Conservation (phyloP, 2,797 vertebrate genomes). For the Hylomyscus alleni region DNA sequence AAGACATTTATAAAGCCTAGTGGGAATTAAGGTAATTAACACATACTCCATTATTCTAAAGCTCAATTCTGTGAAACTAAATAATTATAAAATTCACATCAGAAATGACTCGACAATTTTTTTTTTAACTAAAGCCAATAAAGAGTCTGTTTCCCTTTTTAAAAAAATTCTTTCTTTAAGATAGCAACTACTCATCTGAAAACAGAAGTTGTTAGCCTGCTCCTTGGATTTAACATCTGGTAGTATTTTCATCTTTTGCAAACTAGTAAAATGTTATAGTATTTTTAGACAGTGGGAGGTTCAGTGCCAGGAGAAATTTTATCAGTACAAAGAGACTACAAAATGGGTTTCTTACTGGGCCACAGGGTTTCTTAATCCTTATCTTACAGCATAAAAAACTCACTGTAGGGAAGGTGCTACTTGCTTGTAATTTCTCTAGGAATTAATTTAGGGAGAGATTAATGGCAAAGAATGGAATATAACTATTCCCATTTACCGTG, state of each 20-base stretch:
- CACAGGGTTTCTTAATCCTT: slow-evolving; percentile 81
- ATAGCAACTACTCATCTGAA: slow-evolving; percentile 79
- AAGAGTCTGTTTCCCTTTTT: not conserved
- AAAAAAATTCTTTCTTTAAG: slow-evolving; percentile 51
- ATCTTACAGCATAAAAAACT: slow-evolving; percentile 67
- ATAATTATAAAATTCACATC: slow-evolving; percentile 60
- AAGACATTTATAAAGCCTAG: slow-evolving; percentile 52
- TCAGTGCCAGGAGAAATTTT: slow-evolving; percentile 86
- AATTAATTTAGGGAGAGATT: slow-evolving; percentile 76
- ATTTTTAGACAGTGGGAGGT: slow-evolving; percentile 85
- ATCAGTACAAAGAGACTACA: slow-evolving; percentile 86
- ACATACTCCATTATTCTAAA: slow-evolving; percentile 4
- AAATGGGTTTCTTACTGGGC: slow-evolving; percentile 82
- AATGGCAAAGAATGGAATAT: slow-evolving; percentile 27
- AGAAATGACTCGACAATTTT: slow-evolving; percentile 29
- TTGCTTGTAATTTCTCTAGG: slow-evolving; percentile 67
- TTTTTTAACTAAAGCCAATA: not conserved
- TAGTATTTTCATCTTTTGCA: slow-evolving; percentile 89
- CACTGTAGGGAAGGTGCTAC: slow-evolving; percentile 64
- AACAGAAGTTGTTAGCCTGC: slow-evolving; percentile 82
- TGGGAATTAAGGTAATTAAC: slow-evolving; percentile 70
- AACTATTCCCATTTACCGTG: not conserved
- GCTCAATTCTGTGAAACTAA: slow-evolving; percentile 41
- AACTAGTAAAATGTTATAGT: slow-evolving; percentile 89
- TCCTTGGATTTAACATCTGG: slow-evolving; percentile 89